Base-by-base conservation (phyloP, 2,888 invertebrate genomes). In the Azorinus chamasolen region DNA sequence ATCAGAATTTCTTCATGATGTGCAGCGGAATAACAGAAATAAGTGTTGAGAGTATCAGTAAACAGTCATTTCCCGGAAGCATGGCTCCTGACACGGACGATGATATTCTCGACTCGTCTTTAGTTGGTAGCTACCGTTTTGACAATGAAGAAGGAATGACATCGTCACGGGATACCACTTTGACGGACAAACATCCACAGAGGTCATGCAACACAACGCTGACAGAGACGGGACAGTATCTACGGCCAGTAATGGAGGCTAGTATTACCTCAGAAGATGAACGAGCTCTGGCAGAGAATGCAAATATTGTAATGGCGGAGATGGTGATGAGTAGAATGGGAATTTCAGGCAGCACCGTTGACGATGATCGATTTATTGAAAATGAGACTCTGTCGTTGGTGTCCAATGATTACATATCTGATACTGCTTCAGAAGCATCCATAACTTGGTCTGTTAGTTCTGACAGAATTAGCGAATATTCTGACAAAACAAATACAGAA, bases 341-440 rank as follows among this genome's bases (percentile, higher is more conserved):
- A 53, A 91, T 72, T 1, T 73, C 75, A 27, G 74, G 66, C 10
- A 66, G 72, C 18, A 69, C 91, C 55, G 91, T 92, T n/a, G 92
- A 93, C 45, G 94, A 94, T 43, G 94, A 94, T 68, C 94, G 95
- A 63, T 91, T 93, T 71, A 90, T 94, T 64, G 95, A 95, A 79
- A 94, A 95, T 83, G 95, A 95, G 90, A 95, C 95, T 0, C 88
- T 96, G 79, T 96, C 96, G 89, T 91, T 95, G 48, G 96, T 96
- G 1, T 96, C 96, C 62, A 95, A 96, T 86, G 96, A 96, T 73
- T 96, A 96, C 64, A 96, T 96, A 84, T 95, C 95, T 24, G 96
- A 96, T 89, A 94, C 85, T 0, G 89, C 88, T 18, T 91, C 91
- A 71, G 91, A 83, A 83, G 85, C 87, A 0, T 90, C 90, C 10